Base-by-base conservation (phyloP, 2,888 invertebrate species). In the Hyppa rectilinea region DNA sequence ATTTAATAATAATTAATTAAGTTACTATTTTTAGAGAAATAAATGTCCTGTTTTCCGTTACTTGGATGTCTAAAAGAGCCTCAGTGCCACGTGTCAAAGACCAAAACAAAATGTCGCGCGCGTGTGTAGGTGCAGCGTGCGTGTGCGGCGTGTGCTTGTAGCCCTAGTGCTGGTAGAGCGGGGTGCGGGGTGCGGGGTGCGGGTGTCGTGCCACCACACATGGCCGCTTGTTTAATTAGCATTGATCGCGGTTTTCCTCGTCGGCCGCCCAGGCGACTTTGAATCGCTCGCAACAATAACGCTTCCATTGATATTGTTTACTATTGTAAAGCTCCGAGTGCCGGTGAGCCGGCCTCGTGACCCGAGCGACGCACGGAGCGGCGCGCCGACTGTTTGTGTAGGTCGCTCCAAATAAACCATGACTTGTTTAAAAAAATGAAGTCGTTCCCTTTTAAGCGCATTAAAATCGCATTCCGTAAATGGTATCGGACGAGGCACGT, bases 391-490 rank as follows among this genome's bases (percentile, higher is more conserved):
- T 87, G 81, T 87, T 87, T 87, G 75, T 78, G 52, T 82, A 87
- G 81, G 87, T 75, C 85, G 77, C 71, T 73, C 78, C 69, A 91
- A 92, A 92, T 92, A 93, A 92, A 89, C 78, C 70, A 78, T 86
- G 87, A 87, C 85, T 85, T 89, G 88, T 87, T 89, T 90, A 89
- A 87, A 89, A 87, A 90, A 91, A 91, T 88, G 87, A 89, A 90
- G 87, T 90, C 87, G 88, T 91, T 89, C 93, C 90, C 91, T 91
- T 93, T 92, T 88, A 91, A 92, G 91, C 89, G 90, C 90, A 92
- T 93, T 92, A 91, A 92, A 93, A 93, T 93, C 89, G 93, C 93
- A 92, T 93, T 93, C 94, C 94, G 87, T 92, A 92, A 91, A 94
- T 90, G 94, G 94, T 89, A 86, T 90, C 91, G 93, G 92, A 91